These are phyloP conservation scores for Tadarida brasiliensis DNA, from an alignment of 2,797 vertebrate species.

Conservation along the genomic window DNA sequence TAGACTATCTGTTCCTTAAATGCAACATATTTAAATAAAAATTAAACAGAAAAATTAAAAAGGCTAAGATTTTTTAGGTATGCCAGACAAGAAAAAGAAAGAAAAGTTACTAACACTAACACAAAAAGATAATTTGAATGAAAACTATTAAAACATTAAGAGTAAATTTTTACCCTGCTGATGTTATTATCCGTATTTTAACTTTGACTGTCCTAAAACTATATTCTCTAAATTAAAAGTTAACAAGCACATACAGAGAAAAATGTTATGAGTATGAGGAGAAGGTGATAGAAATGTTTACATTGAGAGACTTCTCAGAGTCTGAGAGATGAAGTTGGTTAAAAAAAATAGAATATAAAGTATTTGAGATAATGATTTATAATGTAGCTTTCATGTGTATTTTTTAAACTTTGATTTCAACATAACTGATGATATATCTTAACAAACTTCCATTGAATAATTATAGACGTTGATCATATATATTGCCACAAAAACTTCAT, in stretches of 20 bases:
- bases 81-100: background rate
- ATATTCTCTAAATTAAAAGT: background rate
- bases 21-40: background rate
- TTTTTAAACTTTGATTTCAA: conserved; percentile 9
- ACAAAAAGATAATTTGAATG: background rate
- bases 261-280: background rate
- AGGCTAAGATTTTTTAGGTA: background rate
- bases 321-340: background rate
- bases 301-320: background rate
- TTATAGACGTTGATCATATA: background rate
- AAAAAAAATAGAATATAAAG: background rate
- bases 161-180: background rate
- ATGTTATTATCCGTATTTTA: background rate
- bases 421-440: background rate
- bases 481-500: background rate
- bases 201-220: background rate
- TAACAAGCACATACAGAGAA: background rate
- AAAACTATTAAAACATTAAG: background rate
- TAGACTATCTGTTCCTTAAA: background rate
- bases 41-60: background rate
- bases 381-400: background rate
- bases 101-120: background rate
- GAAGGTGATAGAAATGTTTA: background rate
- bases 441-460: background rate
- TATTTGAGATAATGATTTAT: conserved; percentile 9